Evolutionary conservation across 2,113 vertebrate genomes (phyloP).

Genomic region (Ivindomyrus marchei): DNA sequence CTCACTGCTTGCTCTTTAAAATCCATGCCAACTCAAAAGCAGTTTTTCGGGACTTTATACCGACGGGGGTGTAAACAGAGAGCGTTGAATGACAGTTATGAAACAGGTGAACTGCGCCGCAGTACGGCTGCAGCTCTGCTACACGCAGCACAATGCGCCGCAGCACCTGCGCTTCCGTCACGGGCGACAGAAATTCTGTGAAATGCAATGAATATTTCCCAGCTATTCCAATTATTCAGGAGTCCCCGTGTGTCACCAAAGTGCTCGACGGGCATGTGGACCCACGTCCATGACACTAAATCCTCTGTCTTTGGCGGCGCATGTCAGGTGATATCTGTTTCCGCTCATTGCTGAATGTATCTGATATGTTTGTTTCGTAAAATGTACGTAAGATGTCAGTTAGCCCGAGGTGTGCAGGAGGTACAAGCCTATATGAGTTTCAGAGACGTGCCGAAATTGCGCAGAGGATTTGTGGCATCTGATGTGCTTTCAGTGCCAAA

Average conservation of each 20-base stretch:
- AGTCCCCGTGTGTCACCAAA: background rate
- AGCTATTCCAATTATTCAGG: background rate
- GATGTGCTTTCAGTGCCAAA: background rate
- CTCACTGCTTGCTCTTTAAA: constrained; percentile 3
- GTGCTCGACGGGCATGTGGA: background rate
- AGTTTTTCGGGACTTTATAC: background rate
- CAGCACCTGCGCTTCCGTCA: background rate
- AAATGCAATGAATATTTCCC: background rate
- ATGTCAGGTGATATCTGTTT: background rate
- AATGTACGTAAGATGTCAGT: background rate
- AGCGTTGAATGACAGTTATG: background rate
- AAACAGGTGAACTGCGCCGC: background rate
- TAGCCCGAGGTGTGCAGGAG: background rate
- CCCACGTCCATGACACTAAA: background rate
- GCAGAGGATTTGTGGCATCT: background rate
- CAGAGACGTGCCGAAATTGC: background rate
- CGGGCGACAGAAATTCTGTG: background rate
- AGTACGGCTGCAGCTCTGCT: background rate
- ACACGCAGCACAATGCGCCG: background rate
- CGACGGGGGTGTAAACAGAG: background rate
- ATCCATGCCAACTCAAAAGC: constrained; percentile 1
- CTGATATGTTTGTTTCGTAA: background rate
- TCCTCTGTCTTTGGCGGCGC: background rate
- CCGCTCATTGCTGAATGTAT: background rate
- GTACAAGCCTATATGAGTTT: background rate